Evolutionary conservation across 2,113 vertebrate genomes (phyloP), one percentile per base, ranked within the genome.

Genomic region (Neodon shergylaensis): DNA sequence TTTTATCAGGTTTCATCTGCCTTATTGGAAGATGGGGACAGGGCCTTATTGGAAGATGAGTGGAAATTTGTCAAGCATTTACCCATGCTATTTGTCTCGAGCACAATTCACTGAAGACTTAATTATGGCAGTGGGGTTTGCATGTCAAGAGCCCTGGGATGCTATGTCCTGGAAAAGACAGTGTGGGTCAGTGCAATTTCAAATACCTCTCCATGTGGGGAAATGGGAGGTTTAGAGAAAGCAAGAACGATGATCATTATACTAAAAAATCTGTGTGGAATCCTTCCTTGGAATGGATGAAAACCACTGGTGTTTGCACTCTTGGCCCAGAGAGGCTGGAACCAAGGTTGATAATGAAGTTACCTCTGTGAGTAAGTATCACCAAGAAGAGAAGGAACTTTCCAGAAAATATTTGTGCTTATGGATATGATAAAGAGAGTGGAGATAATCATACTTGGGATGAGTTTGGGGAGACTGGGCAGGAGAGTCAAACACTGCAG

Each of bases 1-100:
- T 90, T 96, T 96, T 95, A 98, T 97, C 97, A 94, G 94, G 92
- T 98, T 98, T 97, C 95, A 92, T 97, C 95, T 89, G 96, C 94
- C 96, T 98, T 97, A 97, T 97, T 97, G 96, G 96, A 97, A 98
- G 93, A 97, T 47, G 68, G 68, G 94, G 89, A 90, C 31, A 26
- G 52, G 28, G 81, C 84, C 95, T 97, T 97, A 95, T 93, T 98
- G 97, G 96, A 96, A 95, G 95, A 77, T 2, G 86, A 95, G 95
- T 85, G 81, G 97, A 92, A 79, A 96, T 97, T 88, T 96, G 97
- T 98, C 97, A 97, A 74, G 28, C 91, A 81, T 85, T 97, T 81
- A 92, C 81, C 94, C n/a, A 1, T 14, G 88, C 84, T 63, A 82
- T 96, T 88, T 0, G 84, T 95, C 95, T 96, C 39, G 0, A 22